These are phyloP conservation scores for Gastracanthus pulcherrimus DNA, from an alignment of 2,888 invertebrate genomes.

Conservation along the genomic window DNA sequence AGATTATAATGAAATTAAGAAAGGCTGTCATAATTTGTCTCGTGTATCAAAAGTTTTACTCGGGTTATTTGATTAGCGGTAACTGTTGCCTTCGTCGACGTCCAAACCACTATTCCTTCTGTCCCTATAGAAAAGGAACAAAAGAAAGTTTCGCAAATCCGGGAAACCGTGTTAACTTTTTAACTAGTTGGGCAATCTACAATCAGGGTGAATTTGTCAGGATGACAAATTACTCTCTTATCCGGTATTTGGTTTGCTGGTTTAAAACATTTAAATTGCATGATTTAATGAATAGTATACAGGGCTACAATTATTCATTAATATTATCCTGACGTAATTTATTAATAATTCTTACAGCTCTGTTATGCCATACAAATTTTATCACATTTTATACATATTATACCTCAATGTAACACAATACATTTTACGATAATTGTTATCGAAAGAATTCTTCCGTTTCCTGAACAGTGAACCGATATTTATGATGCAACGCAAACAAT, in stretches of 20 bases:
- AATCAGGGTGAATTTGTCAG: neutral
- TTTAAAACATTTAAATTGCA: neutral
- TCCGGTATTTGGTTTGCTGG: neutral
- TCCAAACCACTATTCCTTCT: neutral
- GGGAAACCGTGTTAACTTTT: neutral
- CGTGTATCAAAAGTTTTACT: neutral
- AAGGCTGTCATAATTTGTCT: slow-evolving; percentile 18
- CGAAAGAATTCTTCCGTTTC: neutral
- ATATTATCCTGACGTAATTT: neutral
- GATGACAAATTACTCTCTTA: neutral
- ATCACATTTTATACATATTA: neutral
- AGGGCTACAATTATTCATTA: too few relatives aligned
- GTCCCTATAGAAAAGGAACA: neutral
- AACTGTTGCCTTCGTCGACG: neutral
- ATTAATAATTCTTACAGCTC: neutral
- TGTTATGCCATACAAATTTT: neutral
- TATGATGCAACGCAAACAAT: neutral
- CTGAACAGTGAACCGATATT: neutral
- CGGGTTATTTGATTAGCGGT: slow-evolving; percentile 8
- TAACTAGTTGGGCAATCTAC: neutral
- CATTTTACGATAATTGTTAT: neutral
- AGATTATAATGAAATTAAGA: slow-evolving; percentile 5
- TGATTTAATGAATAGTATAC: neutral
- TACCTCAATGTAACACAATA: neutral
- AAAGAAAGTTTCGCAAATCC: neutral